Evolutionary conservation across 2,113 vertebrate species (phyloP).

Genomic region (Rhynchomys soricoides): DNA sequence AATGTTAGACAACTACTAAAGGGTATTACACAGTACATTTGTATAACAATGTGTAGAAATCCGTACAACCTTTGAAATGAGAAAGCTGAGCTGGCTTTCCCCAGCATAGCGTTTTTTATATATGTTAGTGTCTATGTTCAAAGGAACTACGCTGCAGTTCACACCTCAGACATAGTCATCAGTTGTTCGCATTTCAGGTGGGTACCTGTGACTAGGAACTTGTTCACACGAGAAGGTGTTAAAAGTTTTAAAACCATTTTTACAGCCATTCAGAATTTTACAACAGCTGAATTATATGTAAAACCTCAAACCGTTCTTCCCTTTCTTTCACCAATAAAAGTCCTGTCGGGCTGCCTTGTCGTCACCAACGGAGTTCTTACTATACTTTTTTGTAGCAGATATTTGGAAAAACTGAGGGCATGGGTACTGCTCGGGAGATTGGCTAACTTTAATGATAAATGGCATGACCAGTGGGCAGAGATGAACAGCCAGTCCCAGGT

Average conservation of each 20-base stretch:
- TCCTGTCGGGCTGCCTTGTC: constrained; percentile 10
- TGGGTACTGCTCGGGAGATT: accelerated
- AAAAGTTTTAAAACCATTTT: constrained; percentile 67
- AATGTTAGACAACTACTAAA: background rate
- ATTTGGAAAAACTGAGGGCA: background rate
- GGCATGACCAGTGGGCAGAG: accelerated
- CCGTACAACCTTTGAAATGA: background rate
- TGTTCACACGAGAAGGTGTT: constrained; percentile 10
- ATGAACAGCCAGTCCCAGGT: background rate
- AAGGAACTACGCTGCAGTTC: background rate
- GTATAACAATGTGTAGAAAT: background rate
- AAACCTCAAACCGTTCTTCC: constrained; percentile 14
- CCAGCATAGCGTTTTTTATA: background rate
- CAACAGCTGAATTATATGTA: constrained; percentile 45
- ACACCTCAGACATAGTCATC: background rate
- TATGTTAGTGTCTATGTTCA: background rate
- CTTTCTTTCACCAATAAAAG: constrained; percentile 16
- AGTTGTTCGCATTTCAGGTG: constrained; percentile 27
- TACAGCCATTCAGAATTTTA: constrained; percentile 60
- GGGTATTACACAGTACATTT: background rate
- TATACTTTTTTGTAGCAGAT: background rate
- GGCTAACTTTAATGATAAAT: background rate
- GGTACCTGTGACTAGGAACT: constrained; percentile 13
- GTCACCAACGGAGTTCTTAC: background rate
- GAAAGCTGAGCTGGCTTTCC: background rate